Evolutionary conservation across 92 coral and sea anemone species (phyloP).

Genomic region (Anthopleura xanthogrammica): DNA sequence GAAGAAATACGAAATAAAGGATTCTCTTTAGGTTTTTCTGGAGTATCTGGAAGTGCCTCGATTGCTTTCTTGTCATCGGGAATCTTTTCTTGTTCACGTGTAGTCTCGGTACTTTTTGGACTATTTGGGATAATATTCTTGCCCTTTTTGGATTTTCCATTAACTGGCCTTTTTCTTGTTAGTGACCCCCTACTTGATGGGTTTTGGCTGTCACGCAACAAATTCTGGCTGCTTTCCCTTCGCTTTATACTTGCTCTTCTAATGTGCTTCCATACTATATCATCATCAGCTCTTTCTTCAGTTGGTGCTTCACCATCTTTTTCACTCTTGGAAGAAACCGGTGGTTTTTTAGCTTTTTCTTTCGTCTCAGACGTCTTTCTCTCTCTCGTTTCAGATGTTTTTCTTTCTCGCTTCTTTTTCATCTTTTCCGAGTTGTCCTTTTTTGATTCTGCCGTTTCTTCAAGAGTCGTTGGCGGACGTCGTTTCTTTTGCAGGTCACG

Average conservation of each 20-base stretch:
- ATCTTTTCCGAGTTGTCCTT: neutral
- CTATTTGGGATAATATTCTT: neutral
- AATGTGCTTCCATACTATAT: conserved; percentile 33
- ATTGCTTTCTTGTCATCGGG: neutral
- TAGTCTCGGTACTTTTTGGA: neutral
- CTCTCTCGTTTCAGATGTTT: neutral
- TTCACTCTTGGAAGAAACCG: neutral
- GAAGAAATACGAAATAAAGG: neutral
- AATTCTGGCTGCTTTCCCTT: conserved; percentile 23
- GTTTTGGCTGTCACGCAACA: conserved; percentile 9
- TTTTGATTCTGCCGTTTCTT: neutral
- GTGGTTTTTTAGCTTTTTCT: neutral
- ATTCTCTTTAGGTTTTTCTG: neutral
- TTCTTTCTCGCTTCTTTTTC: neutral
- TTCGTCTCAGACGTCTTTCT: neutral
- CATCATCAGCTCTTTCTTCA: conserved; percentile 24
- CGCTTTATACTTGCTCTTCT: conserved; percentile 39
- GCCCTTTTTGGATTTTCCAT: conserved; percentile 14
- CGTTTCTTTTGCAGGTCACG: conserved; percentile 21
- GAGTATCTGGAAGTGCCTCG: neutral
- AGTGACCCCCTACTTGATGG: neutral
- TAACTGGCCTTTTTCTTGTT: neutral
- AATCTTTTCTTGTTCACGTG: neutral
- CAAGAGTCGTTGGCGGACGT: neutral
- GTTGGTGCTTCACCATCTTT: conserved; percentile 1